Evolutionary conservation across 92 coral and sea anemone genomes (phyloP), one percentile per base, ranked within the genome.

Genomic region (Epizoanthus scotinus): DNA sequence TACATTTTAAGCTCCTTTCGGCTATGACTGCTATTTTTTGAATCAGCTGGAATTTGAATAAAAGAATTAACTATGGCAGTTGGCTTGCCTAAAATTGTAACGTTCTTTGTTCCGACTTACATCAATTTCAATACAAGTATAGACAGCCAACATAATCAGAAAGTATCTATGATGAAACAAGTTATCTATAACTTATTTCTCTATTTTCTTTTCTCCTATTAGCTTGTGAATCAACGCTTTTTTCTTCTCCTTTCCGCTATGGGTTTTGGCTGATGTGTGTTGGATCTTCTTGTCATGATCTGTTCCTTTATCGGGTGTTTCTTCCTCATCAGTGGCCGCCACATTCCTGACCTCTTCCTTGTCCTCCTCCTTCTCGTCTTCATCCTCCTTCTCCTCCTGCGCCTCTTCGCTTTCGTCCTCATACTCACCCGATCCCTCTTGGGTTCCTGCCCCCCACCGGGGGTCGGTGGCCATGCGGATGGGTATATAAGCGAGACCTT

Each of bases 401-500:
- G 21, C 36, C 36, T 64, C 70, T n/a, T 64, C 70, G 47, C 70
- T 64, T 26, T 64, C 47, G n/a, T 64, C 70, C 31, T 15, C 47
- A 18, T 29, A 34, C n/a, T 64, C 70, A 14, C 70, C 70, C 31
- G 70, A 64, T 47, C 47, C 70, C 47, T 64, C 70, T n/a, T 29
- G 44, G 44, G 47, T 22, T 64, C 2, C 70, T 2, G 12, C 24
- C 42, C 9, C 40, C 70, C 36, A 40, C 70, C n/a, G 6, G 70
- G 70, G 70, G 70, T 64, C 70, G 31, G 15, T 64, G 22, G 26
- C 5, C 70, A 64, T 31, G 15, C 70, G 70, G 70, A 64, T 64
- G 22, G 70, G 70, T 0, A 64, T 38, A 19, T 29, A 29, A 17
- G 70, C 28, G 29, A 40, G 8, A 9, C 6, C 27, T 2, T 5